A percentile compares a stretch with the other conserved stretches of the same genome.
These are phyloP conservation scores for Arenaria interpres DNA, from an alignment of 2,113 vertebrate species.

Conservation along the genomic window DNA sequence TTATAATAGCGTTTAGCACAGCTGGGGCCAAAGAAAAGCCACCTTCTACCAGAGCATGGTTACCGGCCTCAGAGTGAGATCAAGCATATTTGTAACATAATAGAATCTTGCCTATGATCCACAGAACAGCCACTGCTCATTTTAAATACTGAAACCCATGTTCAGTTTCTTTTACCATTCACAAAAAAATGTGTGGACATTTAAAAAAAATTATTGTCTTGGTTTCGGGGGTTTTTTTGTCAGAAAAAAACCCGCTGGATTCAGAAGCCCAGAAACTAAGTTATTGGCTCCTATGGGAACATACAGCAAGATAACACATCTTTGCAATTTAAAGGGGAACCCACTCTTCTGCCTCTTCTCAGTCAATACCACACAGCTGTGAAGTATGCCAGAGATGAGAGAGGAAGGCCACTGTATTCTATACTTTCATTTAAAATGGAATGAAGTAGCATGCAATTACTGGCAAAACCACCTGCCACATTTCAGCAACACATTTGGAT, in stretches of 20 bases:
- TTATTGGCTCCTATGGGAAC: conserved; percentile 4
- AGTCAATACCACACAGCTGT: background rate
- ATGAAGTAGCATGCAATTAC: conserved; percentile 46
- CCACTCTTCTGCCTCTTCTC: background rate
- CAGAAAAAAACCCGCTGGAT: background rate
- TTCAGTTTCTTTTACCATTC: background rate
- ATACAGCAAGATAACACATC: background rate
- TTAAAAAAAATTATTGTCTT: background rate
- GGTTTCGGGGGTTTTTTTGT: background rate
- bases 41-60: background rate
- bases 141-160: background rate
- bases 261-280: background rate
- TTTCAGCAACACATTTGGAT: conserved; percentile 31
- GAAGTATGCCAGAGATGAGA: background rate
- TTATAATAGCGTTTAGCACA: conserved; percentile 51
- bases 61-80: background rate
- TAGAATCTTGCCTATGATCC: background rate
- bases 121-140: background rate
- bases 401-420: conserved; percentile 4
- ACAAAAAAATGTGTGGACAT: background rate
- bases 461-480: conserved; percentile 30
- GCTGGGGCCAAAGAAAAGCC: conserved; percentile 61
- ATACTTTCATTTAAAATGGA: conserved; percentile 22
- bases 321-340: conserved; percentile 9
- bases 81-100: background rate